These are phyloP conservation scores for Temnothorax curvispinosus DNA, from an alignment of 1,140 invertebrate genomes.

Conservation along the genomic window DNA sequence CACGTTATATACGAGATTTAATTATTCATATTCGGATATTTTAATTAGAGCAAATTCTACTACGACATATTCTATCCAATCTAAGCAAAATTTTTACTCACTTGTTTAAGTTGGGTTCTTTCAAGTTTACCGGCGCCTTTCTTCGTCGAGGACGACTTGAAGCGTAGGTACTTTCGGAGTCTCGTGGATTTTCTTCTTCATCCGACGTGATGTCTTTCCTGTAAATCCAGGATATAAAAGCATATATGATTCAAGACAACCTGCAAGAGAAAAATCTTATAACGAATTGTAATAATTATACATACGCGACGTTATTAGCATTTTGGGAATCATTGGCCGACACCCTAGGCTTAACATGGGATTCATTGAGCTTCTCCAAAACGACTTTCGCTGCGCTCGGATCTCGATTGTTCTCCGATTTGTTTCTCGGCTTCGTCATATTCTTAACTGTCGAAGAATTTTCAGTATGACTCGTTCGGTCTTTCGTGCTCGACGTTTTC, in stretches of 20 bases:
- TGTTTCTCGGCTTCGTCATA: slow-evolving; percentile 36
- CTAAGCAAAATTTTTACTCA: slow-evolving; percentile 57
- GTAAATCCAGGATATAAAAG: neutral
- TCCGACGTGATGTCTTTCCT: slow-evolving; percentile 22
- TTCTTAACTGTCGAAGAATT: neutral
- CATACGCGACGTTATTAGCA: slow-evolving; percentile 50
- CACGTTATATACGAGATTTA: neutral
- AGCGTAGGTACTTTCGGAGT: slow-evolving; percentile 68
- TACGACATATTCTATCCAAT: neutral
- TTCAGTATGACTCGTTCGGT: neutral
- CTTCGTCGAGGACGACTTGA: slow-evolving; percentile 73
- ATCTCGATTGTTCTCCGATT: slow-evolving; percentile 63
- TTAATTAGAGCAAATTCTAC: neutral
- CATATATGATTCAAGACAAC: neutral
- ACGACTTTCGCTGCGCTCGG: slow-evolving; percentile 79
- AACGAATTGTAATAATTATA: slow-evolving; percentile 15
- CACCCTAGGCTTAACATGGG: slow-evolving; percentile 40
- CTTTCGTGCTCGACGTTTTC: neutral
- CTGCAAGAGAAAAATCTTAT: slow-evolving; percentile 18
- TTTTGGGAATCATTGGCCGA: slow-evolving; percentile 45
- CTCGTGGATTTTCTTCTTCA: slow-evolving; percentile 56
- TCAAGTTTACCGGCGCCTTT: slow-evolving; percentile 73
- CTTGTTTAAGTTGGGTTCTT: slow-evolving; percentile 76
- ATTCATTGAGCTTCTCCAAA: slow-evolving; percentile 75
- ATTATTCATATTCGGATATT: neutral